Evolutionary conservation across 2,888 invertebrate species (phyloP), one percentile per base, ranked within the genome.

Genomic region (Epistrophe grossulariae): DNA sequence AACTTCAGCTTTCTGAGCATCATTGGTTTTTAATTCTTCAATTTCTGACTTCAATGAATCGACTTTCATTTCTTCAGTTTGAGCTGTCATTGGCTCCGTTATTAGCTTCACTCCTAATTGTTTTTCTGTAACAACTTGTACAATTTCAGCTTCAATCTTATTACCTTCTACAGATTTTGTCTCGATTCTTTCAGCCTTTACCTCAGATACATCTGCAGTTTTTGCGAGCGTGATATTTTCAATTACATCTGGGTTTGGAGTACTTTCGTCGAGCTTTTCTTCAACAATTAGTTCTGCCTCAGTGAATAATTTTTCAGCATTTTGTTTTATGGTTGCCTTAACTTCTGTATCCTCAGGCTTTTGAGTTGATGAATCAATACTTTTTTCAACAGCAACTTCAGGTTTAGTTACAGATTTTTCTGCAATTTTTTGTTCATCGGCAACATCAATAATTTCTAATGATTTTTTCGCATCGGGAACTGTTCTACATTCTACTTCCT

Each of bases 101-200:
- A n/a, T 8, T 3, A 50, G 60, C 15, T 60, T 68, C 4, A 52
- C 73, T 19, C 40, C 73, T 0, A n/a, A 15, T 13, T 43, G n/a
- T n/a, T 15, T 15, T 10, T 60, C 43, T 7, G 45, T 0, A 7
- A 45, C 15, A 15, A 38, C 11, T 24, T 71, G 50, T 0, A 24
- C 24, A 38, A 28, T n/a, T 24, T 72, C 1, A 11, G 28, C 38
- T 38, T 11, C 64, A 9, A 6, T 17, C 13, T 71, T 82, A 4
- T 28, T 28, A 2, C 15, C 48, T 17, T 19, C 57, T 3, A 60
- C 0, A 19, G 78, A 19, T 17, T 84, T 59, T 9, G 59, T 71
- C 6, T 88, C 74, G 4, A 82, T 52, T 6, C 9, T 52, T 81
- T 24, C 77, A 2, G 28, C 43, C n/a, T 64, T 57, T 2, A 64